Evolutionary conservation across 2,113 vertebrate genomes (phyloP), one percentile per base, ranked within the genome.

Genomic region (Gavia stellata): DNA sequence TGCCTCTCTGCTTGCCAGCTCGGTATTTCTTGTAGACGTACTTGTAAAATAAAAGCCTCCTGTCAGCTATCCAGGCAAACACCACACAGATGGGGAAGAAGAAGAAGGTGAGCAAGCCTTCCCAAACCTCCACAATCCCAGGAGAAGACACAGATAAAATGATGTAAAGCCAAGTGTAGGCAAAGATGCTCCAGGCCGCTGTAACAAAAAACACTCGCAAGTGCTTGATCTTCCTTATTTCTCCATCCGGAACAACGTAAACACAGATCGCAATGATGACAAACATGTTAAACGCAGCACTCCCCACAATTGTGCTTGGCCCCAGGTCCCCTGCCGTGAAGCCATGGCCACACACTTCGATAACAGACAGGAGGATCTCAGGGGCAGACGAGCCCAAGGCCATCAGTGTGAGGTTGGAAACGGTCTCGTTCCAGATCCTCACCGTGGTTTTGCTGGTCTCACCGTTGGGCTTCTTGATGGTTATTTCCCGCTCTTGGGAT

Each of bases 211-310:
- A 99, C 66, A 99, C 99, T 17, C 99, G 86, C 53, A 99, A 96
- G 94, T 99, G 99, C 92, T 99, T 99, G 42, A 99, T 99, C 96
- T 98, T 99, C 63, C 99, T 98, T 11, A 98, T 98, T 90, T 99
- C 98, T 25, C 99, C 99, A 2, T 99, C 99, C 0, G 99, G 99
- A 55, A 99, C 99, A 44, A 99, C 99, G 0, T 99, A 99, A 24
- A 99, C 99, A 17, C 99, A 99, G 12, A 99, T 95, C 0, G 99
- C 99, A 4, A 99, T 99, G 92, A 99, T 99, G 94, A 99, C 99
- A 45, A 99, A 99, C 99, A 99, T 99, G 94, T 99, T 99, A 96
- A 99, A 99, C 1, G 99, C 99, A 3, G 99, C 99, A 4, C 99
- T 99, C 33, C 99, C 99, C 58, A 99, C 99, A 3, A 99, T 99